Evolutionary conservation across 2,888 invertebrate species (phyloP).

Genomic region (Meteorus cinctellus): DNA sequence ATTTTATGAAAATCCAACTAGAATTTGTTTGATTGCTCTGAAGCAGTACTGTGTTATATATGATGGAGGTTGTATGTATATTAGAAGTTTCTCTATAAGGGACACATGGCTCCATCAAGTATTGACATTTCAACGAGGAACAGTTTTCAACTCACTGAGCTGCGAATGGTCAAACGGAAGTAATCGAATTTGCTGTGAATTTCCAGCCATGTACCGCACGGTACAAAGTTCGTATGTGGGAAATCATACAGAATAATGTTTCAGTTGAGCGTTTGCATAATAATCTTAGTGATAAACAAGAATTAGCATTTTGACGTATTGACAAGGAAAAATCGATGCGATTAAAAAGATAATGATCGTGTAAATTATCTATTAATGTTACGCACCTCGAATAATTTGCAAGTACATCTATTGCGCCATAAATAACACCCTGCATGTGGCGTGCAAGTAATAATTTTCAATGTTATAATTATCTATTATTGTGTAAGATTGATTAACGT

Average conservation of each 20-base stretch:
- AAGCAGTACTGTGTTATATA: background rate
- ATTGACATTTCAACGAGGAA: background rate
- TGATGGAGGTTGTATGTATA: background rate
- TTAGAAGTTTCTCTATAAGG: background rate
- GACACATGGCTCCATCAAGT: slow-evolving; percentile 1
- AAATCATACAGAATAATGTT: background rate
- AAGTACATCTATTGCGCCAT: background rate
- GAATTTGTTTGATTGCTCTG: background rate
- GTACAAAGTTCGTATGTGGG: background rate
- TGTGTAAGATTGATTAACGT: background rate
- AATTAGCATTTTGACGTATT: background rate
- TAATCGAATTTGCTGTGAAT: background rate
- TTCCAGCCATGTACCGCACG: background rate
- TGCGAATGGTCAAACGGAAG: background rate
- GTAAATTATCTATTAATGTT: background rate
- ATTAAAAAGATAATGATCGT: slow-evolving; percentile 3
- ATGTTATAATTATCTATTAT: background rate
- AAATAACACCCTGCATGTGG: background rate
- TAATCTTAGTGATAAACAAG: background rate
- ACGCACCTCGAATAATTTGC: background rate
- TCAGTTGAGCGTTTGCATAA: background rate
- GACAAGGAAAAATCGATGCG: slow-evolving; percentile 9
- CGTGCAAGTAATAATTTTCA: background rate
- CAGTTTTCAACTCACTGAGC: slow-evolving; percentile 5
- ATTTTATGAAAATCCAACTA: background rate